Evolutionary conservation across 1,140 invertebrate species (phyloP).

Genomic region (Drosophila virilis): DNA sequence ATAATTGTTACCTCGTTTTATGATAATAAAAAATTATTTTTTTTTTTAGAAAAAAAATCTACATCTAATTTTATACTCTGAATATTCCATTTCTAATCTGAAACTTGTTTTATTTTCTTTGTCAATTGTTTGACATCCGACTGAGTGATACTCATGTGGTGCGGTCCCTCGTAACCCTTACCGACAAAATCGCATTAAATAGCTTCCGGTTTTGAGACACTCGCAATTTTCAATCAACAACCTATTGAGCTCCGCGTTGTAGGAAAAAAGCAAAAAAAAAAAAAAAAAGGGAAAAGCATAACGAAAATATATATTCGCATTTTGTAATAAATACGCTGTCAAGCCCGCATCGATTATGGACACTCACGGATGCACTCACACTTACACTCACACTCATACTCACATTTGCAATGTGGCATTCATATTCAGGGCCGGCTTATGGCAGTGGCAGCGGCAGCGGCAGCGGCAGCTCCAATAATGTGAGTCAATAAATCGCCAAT

Average conservation of each 20-base stretch:
- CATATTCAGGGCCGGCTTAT: constrained; percentile 32
- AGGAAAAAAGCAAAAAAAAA: too few relatives aligned
- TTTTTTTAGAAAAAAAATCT: too few relatives aligned
- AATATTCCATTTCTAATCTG: not conserved
- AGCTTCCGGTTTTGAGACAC: constrained; percentile 64
- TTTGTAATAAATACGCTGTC: constrained; percentile 81
- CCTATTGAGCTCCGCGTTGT: constrained; percentile 38
- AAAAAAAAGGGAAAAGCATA: not conserved
- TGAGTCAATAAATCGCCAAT: constrained; percentile 84
- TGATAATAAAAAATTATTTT: too few relatives aligned
- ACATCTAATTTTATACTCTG: too few relatives aligned
- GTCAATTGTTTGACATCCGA: not conserved
- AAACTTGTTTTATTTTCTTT: not conserved
- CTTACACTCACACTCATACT: constrained; percentile 37
- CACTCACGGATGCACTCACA: constrained; percentile 74
- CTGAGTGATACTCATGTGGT: constrained; percentile 1
- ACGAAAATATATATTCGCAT: constrained; percentile 62
- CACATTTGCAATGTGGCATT: constrained; percentile 11
- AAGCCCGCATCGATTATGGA: constrained; percentile 77
- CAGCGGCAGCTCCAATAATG: constrained; percentile 79
- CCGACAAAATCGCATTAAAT: constrained; percentile 28
- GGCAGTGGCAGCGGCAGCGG: constrained; percentile 30
- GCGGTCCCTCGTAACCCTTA: not conserved
- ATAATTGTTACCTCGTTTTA: too few relatives aligned
- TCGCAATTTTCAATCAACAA: constrained; percentile 65